phyloP scores from a whole-genome alignment of 2,113 vertebrate species.

The Pseudopodoces humilis region DNA sequence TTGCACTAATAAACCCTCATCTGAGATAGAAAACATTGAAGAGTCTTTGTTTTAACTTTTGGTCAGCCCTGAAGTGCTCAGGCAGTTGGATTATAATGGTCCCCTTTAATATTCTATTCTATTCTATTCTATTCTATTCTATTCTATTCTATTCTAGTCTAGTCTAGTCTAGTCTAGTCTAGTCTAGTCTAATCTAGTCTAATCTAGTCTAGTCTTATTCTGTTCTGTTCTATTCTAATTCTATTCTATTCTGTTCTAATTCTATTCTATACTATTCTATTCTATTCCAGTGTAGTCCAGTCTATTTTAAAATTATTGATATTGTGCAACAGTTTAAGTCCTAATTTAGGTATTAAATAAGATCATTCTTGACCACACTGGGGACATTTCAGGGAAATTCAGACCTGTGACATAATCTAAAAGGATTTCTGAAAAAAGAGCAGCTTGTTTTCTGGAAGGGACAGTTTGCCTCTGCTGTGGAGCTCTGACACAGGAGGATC shows the following conservation, averaged over 20 bases:
- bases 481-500: background rate
- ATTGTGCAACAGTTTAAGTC: background rate
- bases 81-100: background rate
- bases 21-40: background rate
- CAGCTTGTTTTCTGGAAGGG: background rate
- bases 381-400: background rate
- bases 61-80: background rate
- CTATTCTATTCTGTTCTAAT: background rate
- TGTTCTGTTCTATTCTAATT: background rate
- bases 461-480: background rate
- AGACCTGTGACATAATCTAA: background rate
- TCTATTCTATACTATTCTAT: background rate
- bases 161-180: no score
- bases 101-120: background rate
- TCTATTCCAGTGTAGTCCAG: no score
- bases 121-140: background rate
- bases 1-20: conserved; percentile 1
- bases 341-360: background rate
- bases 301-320: background rate
- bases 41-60: background rate
- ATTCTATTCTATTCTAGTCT: background rate
- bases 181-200: background rate
- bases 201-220: background rate
- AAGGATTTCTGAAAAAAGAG: background rate
- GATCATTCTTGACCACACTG: background rate